Base-by-base conservation (phyloP, 2,888 invertebrate species). In the Cerastis rubricosa region DNA sequence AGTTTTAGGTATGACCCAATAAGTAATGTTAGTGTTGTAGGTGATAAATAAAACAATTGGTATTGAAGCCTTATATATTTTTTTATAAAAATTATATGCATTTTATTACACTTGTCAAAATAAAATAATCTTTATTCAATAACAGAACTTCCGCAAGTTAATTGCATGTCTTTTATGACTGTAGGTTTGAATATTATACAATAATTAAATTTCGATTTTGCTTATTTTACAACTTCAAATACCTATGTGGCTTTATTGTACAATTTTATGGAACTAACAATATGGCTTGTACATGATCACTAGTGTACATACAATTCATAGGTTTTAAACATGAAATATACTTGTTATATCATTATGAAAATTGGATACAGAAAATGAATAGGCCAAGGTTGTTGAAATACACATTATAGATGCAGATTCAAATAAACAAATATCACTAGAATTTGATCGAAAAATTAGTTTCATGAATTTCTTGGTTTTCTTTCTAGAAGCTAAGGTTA, bases 1-100 rank as follows among this genome's bases (percentile, higher is more conserved):
- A 89, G 98, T 98, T 66, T 97, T 98, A 83, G 98, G 98, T 79
- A 97, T 98, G 97, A 94, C 92, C 87, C 77, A 90, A 88, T 84
- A 79, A 86, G 45, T 73, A 80, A 80, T 67, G 19, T 74, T n/a
- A 17, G 22, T 49, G 61, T 51, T 68, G 19, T 71, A 84, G 65
- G 12, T 82, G 67, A 67, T 81, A 91, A 95, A 94, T 94, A 94
- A 95, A 95, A 95, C 91, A 92, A 86, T 85, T 85, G 67, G 84
- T 87, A 81, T 89, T 87, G 90, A 94, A 95, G 95, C 95, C 91
- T 94, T 95, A 93, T 94, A 92, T 92, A 93, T 95, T 94, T 94
- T 54, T 95, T 94, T 94, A 92, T 93, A 93, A 94, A 96, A 96
- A 95, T 95, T 95, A 95, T 94, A 95, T 94, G 94, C 94, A 94